Percentiles rank a stretch among this genome's conserved stretches.
phyloP scores from a whole-genome alignment of 2,888 invertebrate genomes.

The Leucophora obtusa region DNA sequence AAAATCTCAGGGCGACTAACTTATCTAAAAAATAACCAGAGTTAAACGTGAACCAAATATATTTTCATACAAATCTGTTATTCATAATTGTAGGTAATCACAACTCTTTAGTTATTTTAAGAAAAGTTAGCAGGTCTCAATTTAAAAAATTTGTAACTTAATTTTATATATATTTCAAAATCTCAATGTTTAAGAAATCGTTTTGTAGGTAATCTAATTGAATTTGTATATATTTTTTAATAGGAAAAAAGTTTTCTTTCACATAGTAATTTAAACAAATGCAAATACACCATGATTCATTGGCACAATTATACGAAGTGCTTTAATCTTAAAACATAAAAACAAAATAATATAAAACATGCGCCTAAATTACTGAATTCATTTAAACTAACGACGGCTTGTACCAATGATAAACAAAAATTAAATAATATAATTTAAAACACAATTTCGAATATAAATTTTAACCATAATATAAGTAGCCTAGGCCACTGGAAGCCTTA shows the following conservation, averaged over 20 bases:
- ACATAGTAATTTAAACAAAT: slow-evolving; percentile 44
- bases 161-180: no score
- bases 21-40: no score
- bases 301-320: slow-evolving; percentile 58
- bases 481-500: slow-evolving; percentile 62
- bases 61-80: no score
- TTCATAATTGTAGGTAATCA: no score
- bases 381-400: slow-evolving; percentile 11
- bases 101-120: no score
- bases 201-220: no score
- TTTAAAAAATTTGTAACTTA: no score
- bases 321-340: slow-evolving; percentile 27
- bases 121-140: no score
- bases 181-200: no score
- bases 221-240: no score
- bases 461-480: slow-evolving; percentile 56
- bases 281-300: slow-evolving; percentile 52
- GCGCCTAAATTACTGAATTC: slow-evolving; percentile 20
- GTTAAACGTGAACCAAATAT: no score
- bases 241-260: neutral
- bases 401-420: slow-evolving; percentile 27
- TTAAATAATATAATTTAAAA: neutral
- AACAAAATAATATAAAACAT: slow-evolving; percentile 23
- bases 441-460: slow-evolving; percentile 33
- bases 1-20: no score